Evolutionary conservation across 2,797 vertebrate species (phyloP).

Genomic region (Anableps anableps): DNA sequence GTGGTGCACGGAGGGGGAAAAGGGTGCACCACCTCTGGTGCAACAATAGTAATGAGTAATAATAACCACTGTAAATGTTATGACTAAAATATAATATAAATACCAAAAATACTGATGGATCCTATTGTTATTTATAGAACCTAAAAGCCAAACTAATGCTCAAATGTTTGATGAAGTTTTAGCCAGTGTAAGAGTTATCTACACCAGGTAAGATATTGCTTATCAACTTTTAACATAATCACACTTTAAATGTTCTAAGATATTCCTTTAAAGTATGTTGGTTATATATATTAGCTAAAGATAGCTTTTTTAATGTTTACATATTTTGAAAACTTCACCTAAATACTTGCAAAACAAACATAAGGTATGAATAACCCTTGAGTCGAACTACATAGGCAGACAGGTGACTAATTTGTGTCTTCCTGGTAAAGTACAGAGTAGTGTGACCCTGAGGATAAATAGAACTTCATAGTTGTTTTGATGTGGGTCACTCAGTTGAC

Average conservation of each 20-base stretch:
- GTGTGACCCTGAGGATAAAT: slow-evolving; percentile 20
- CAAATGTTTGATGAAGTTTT: neutral
- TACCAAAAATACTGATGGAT: neutral
- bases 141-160: neutral
- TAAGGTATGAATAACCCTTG: slow-evolving; percentile 25
- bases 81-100: neutral
- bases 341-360: slow-evolving; percentile 9
- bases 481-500: slow-evolving; percentile 14
- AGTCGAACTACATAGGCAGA: slow-evolving; percentile 24
- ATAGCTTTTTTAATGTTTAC: slow-evolving; percentile 1
- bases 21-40: too few species aligned
- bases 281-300: neutral
- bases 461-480: slow-evolving; percentile 24
- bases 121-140: neutral
- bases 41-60: too few species aligned
- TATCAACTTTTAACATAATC: neutral
- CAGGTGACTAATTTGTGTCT: slow-evolving; percentile 34
- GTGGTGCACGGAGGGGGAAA: too few species aligned
- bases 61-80: neutral
- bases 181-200: neutral
- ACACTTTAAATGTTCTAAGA: neutral
- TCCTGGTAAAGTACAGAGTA: slow-evolving; percentile 22
- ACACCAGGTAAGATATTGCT: neutral
- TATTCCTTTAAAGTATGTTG: neutral
- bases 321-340: slow-evolving; percentile 17